Percentiles rank a stretch among this genome's conserved stretches.
phyloP scores from a whole-genome alignment of 2,113 vertebrate genomes.

The Dinomys branickii region DNA sequence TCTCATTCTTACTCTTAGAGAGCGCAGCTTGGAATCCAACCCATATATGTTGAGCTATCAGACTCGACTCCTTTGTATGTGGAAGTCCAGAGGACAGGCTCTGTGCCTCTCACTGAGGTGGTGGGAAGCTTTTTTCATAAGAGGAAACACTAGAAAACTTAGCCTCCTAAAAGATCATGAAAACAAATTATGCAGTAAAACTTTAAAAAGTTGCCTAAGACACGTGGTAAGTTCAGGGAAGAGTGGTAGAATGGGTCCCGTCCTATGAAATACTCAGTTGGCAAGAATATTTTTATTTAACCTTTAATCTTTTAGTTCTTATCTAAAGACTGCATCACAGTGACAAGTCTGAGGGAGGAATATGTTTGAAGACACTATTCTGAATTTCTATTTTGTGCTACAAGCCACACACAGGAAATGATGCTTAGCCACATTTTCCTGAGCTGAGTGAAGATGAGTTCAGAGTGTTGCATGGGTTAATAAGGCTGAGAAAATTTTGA shows the following conservation, averaged over 20 bases:
- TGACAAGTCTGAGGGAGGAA: not conserved
- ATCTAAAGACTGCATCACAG: not conserved
- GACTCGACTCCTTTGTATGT: not conserved
- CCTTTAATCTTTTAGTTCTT: not conserved
- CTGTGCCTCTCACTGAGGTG: not conserved
- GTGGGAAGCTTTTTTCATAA: not conserved
- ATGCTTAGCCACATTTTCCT: not conserved
- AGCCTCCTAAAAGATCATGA: not conserved
- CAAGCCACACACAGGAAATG: not conserved
- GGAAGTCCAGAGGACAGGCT: not conserved
- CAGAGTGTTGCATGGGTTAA: not conserved
- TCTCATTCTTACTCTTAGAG: not conserved
- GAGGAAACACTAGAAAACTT: not conserved
- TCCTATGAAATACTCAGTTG: not conserved
- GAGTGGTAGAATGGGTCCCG: too few species aligned
- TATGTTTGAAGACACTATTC: not conserved
- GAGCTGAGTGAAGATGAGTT: not conserved
- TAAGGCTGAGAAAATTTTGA: not conserved
- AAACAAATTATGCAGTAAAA: not conserved
- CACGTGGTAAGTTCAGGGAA: too few species aligned
- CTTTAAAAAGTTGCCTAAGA: not conserved
- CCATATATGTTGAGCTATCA: not conserved
- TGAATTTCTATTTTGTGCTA: not conserved
- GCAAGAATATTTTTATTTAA: not conserved
- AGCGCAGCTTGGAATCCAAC: not conserved